Base-by-base conservation (phyloP, 2,113 vertebrate genomes). In the Pituophis catenifer region DNA sequence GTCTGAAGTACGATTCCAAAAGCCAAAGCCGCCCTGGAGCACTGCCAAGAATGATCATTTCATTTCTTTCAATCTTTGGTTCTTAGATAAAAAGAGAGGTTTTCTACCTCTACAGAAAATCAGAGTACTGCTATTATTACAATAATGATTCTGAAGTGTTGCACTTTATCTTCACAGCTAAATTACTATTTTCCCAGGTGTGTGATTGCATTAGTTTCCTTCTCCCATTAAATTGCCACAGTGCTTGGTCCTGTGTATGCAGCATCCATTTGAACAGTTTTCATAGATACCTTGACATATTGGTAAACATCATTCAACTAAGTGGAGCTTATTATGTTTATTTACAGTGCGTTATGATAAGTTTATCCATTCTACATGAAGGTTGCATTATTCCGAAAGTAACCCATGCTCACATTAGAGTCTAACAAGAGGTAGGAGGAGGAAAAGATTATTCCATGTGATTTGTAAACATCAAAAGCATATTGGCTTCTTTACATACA, bases 291-390 rank as follows among this genome's bases (percentile, higher is more conserved):
- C 5, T 58, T 94, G 86, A 95, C 93, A 92, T 17, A 93, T 38
- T n/a, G 38, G 44, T 90, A 96, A 97, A 94, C 54, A 93, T 85
- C 89, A 90, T 95, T 95, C 92, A 94, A 96, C 93, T 57, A 10
- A 93, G 44, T 65, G 85, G 1, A 3, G 86, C 58, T 95, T 95
- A 53, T 95, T 88, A 50, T 53, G 86, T 75, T 91, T 95, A 92
- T 4, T 59, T 94, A 86, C 38, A 0, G 0, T 86, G 5, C 8
- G 85, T 57, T 92, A 15, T 44, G 89, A 3, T 91, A 91, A 91
- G 55, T 1, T 89, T 24, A 13, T 88, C 5, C 12, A 50, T 86
- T 8, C 4, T 59, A 9, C 29, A 91, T 87, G 92, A 94, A 21
- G 0, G 65, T 95, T 52, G 91, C 23, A 0, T 90, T 59, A 87